phyloP scores from a whole-genome alignment of 2,797 vertebrate species.

The Liasis olivaceus region DNA sequence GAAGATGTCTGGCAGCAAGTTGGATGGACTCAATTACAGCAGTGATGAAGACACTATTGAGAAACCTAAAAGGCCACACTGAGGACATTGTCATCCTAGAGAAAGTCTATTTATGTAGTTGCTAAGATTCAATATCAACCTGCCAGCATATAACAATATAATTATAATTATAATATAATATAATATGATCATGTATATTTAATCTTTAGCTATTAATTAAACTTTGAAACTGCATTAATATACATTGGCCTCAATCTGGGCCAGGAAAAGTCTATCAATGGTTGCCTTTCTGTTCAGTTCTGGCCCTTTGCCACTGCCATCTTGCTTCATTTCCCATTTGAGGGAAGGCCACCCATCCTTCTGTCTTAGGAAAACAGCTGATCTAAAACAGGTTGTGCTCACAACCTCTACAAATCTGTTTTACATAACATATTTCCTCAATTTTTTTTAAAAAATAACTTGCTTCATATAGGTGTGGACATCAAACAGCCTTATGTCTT shows the following conservation, averaged over 20 bases:
- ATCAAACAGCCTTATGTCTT: not conserved
- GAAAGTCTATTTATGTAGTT: not conserved
- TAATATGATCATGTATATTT: not conserved
- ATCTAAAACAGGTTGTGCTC: rapidly evolving
- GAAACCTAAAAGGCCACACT: not conserved
- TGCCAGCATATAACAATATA: not conserved
- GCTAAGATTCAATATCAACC: not conserved
- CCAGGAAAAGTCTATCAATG: not conserved
- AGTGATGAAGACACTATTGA: not conserved
- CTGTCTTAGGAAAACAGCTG: not conserved
- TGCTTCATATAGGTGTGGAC: not conserved
- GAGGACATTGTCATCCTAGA: not conserved
- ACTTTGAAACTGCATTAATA: not conserved
- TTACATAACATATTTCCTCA: not conserved
- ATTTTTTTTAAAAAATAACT: not conserved
- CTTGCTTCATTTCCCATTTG: not conserved
- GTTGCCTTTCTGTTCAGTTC: not conserved
- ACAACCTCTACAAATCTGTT: not conserved
- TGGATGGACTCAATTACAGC: not conserved
- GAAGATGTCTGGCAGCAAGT: not conserved
- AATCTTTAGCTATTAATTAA: not conserved
- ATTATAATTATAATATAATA: too few species aligned
- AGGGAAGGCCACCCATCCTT: not conserved
- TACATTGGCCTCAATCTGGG: not conserved
- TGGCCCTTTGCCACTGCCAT: not conserved